These are phyloP conservation scores for Lithosia quadra DNA, from an alignment of 2,888 invertebrate species.

Conservation along the genomic window DNA sequence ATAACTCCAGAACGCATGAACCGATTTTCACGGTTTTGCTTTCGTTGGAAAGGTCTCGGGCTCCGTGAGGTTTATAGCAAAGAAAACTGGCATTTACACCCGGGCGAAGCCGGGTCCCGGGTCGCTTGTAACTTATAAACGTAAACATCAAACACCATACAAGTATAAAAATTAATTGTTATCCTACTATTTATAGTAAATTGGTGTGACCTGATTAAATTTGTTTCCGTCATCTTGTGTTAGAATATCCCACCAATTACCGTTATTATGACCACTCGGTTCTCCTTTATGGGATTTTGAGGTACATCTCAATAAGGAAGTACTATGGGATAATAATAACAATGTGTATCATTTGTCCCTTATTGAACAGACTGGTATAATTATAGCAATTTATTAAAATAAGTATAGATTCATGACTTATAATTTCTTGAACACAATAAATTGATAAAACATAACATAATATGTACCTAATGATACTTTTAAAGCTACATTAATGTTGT, in stretches of 20 bases:
- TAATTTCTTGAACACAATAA: neutral
- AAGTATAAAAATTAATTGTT: too few relatives aligned
- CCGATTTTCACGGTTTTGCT: too few relatives aligned
- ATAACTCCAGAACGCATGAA: too few relatives aligned
- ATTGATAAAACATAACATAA: neutral
- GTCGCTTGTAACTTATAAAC: too few relatives aligned
- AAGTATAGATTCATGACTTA: neutral
- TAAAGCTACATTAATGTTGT: neutral
- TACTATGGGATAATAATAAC: conserved; percentile 8
- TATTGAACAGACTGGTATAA: conserved; percentile 4
- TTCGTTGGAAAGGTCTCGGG: too few relatives aligned
- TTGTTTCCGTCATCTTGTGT: neutral
- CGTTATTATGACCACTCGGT: neutral
- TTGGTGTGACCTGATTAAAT: neutral
- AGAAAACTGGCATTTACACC: too few relatives aligned
- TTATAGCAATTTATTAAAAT: conserved; percentile 1
- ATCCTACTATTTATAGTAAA: neutral
- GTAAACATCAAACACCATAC: too few relatives aligned
- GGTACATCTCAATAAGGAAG: conserved; percentile 20
- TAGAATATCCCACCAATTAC: conserved; percentile 1
- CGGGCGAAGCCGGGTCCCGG: too few relatives aligned
- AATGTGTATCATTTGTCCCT: conserved; percentile 9
- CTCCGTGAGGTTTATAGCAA: too few relatives aligned
- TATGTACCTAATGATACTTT: neutral
- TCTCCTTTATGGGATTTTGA: neutral